phyloP scores from a whole-genome alignment of 2,113 vertebrate species.

The Deroptyus accipitrinus region DNA sequence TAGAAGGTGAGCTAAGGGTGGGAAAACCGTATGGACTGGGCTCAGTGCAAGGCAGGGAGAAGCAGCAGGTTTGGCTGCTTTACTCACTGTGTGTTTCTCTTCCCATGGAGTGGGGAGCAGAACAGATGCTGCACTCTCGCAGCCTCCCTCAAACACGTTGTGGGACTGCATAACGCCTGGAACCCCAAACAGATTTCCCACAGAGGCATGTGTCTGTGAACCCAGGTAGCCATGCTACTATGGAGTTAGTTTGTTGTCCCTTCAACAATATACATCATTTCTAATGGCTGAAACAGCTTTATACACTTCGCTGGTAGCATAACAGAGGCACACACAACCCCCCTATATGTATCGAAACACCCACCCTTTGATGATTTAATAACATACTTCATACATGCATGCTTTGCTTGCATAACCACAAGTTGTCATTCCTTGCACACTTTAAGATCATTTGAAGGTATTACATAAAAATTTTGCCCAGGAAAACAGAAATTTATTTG shows the following conservation, averaged over 20 bases:
- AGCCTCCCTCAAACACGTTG: too few relatives aligned
- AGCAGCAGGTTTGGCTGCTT: not conserved
- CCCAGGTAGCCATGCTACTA: not conserved
- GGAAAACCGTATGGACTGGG: rapidly evolving
- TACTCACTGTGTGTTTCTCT: not conserved
- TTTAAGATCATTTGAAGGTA: not conserved
- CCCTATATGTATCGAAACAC: rapidly evolving
- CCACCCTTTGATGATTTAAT: not conserved
- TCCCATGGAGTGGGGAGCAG: rapidly evolving
- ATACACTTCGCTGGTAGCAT: not conserved
- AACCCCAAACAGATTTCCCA: not conserved
- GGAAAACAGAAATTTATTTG: not conserved
- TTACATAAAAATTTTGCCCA: not conserved
- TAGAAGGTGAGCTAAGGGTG: not conserved
- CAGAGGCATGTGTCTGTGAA: rapidly evolving
- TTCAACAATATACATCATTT: not conserved
- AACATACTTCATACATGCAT: rapidly evolving
- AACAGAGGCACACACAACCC: rapidly evolving
- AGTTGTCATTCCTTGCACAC: not conserved
- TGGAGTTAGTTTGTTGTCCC: not conserved
- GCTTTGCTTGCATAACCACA: not conserved
- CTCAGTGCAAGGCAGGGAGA: not conserved
- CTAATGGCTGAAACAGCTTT: not conserved
- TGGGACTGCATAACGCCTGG: rapidly evolving
- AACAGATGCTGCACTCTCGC: rapidly evolving